Percentiles rank a stretch among this genome's conserved stretches.
Evolutionary conservation across 2,113 vertebrate genomes (phyloP).

Genomic region (Neopipo cinnamomea): DNA sequence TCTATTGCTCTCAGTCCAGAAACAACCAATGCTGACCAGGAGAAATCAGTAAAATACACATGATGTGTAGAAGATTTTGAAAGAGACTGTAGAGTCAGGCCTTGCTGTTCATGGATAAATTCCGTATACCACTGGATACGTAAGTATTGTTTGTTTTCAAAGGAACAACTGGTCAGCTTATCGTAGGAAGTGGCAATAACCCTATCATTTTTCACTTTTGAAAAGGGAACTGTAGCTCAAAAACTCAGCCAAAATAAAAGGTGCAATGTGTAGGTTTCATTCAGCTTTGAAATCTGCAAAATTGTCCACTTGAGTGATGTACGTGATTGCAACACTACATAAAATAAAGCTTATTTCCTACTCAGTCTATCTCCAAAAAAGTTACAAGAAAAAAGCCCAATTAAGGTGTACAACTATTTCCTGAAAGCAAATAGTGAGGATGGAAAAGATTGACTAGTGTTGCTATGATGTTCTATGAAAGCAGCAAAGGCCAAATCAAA

Average conservation of each 20-base stretch:
- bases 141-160: not conserved
- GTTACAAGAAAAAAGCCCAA: not conserved
- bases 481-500: not conserved
- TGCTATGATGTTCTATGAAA: not conserved
- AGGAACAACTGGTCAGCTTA: not conserved
- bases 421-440: not conserved
- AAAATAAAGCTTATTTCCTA: not conserved
- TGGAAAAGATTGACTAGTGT: not conserved
- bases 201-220: not conserved
- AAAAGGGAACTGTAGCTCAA: not conserved
- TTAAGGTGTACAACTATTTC: not conserved
- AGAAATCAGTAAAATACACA: not conserved
- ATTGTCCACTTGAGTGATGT: not conserved
- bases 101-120: not conserved
- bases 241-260: not conserved
- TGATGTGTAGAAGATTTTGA: not conserved
- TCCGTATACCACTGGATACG: not conserved
- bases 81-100: rapidly evolving
- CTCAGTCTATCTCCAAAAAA: not conserved
- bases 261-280: not conserved
- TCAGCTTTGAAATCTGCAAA: not conserved
- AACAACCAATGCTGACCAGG: not conserved
- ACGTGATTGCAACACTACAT: not conserved
- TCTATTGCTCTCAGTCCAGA: not conserved
- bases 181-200: not conserved